Conservation (phyloP, 2,113 vertebrate species). For the Picathartes gymnocephalus region DNA sequence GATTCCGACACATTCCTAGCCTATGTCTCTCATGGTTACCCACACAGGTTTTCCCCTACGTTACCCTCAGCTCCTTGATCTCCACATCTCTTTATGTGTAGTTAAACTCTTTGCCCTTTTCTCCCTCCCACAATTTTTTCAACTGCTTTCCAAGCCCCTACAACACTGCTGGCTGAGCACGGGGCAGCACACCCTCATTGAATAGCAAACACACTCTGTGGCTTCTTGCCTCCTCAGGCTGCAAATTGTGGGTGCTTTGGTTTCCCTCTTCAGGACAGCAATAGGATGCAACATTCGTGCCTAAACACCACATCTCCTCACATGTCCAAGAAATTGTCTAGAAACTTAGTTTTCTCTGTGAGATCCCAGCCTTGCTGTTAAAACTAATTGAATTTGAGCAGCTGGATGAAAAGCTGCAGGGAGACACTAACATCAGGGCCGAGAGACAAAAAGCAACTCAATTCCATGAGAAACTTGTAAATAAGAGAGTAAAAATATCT, state of each 20-base stretch:
- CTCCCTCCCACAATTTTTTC: not conserved
- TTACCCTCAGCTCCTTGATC: not conserved
- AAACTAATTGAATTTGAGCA: not conserved
- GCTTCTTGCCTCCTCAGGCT: not conserved
- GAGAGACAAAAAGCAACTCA: not conserved
- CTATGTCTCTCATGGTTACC: not conserved
- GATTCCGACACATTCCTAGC: not conserved
- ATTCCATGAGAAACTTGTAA: not conserved
- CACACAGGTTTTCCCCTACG: not conserved
- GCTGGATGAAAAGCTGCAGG: not conserved
- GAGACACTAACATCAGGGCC: not conserved
- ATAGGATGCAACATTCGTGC: not conserved
- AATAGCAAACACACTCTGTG: not conserved
- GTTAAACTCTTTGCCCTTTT: not conserved
- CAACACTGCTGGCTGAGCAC: not conserved
- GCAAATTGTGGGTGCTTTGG: not conserved
- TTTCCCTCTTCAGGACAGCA: not conserved
- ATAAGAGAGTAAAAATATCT: not conserved
- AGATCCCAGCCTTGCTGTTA: not conserved
- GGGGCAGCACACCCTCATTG: not conserved
- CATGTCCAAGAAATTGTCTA: not conserved
- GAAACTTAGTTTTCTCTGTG: not conserved
- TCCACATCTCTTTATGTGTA: not conserved
- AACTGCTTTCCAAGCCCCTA: not conserved
- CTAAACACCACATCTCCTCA: not conserved